Evolutionary conservation across 1,140 invertebrate species (phyloP), one percentile per base, ranked within the genome.

Genomic region (Artemia franciscana): DNA sequence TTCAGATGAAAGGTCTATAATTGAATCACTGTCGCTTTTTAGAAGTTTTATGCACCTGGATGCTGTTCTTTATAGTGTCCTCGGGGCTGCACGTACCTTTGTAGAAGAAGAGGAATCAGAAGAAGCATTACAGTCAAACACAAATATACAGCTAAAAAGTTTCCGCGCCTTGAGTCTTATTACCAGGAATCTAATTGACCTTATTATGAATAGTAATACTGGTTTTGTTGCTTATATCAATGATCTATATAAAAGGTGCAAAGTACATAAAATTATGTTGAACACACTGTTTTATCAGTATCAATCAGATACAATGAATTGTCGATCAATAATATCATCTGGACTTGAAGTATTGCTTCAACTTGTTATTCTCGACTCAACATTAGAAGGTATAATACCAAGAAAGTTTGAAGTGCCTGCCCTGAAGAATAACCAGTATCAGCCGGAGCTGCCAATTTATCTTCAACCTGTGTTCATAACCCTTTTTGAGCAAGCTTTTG

Each of bases 381-480:
- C 39, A 1, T 18, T 51, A 1, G 39, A 51, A 12, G 39, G 39
- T 3, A 51, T 51, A 15, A 18, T 51, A 51, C 39, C 12, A 3
- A 12, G 39, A 3, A 51, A 51, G 3, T 12, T 51, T 12, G 39
- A 51, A 51, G 21, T 12, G 12, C 39, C 12, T 12, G 21, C 39
- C 12, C 39, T 15, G 39, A 51, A 51, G 39, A 51, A 51, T 51
- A 60, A 23, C 15, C 15, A n/a, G 57, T 62, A 68, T 70, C 75
- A 60, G 70, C 75, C 78, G 64, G 83, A 81, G 26, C 76, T 81
- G 39, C 70, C 81, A 25, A 83, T 88, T 65, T 81, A 84, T 28
- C 82, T 87, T 68, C 88, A 93, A 71, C 80, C 85, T 21, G 86
- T 93, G 80, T 91, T 94, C 70, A 72, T 91, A 21, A 80, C 84